Evolutionary conservation across 2,113 vertebrate genomes (phyloP).

Genomic region (Gobio gobio): DNA sequence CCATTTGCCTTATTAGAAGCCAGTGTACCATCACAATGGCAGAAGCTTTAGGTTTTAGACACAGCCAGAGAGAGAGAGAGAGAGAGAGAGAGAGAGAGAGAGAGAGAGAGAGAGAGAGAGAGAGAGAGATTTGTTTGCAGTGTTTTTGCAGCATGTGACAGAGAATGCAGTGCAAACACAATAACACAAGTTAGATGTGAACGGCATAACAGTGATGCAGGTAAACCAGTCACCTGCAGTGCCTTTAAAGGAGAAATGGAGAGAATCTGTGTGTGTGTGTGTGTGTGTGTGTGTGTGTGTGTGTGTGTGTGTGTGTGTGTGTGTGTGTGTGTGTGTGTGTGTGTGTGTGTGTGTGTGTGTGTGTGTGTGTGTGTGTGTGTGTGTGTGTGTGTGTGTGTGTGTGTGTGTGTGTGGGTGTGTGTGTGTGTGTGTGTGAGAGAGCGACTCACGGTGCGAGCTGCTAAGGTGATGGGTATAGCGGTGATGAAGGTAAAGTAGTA

Average conservation of each 20-base stretch:
- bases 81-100: no score
- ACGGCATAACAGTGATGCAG: not conserved
- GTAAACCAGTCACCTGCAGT: not conserved
- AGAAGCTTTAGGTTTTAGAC: no score
- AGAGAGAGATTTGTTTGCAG: no score
- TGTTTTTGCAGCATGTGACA: not conserved
- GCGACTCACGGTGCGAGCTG: slow-evolving; percentile 84
- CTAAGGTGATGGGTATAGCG: slow-evolving; percentile 87
- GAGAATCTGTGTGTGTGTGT: no score
- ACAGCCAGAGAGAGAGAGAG: no score
- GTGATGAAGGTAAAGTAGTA: slow-evolving; percentile 98
- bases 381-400: no score
- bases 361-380: no score
- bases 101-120: no score
- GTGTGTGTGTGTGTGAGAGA: slow-evolving; percentile 32
- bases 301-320: slow-evolving; percentile 51
- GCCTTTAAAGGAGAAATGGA: not conserved
- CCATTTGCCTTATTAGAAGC: no score
- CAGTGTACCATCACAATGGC: no score
- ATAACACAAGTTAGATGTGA: not conserved
- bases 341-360: slow-evolving; percentile 43
- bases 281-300: slow-evolving; percentile 51
- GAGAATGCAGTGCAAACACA: not conserved
- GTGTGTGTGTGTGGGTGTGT: not conserved
- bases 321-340: slow-evolving; percentile 28